Conservation (phyloP, 2,888 invertebrate species). For the Mythimna ferrago region DNA sequence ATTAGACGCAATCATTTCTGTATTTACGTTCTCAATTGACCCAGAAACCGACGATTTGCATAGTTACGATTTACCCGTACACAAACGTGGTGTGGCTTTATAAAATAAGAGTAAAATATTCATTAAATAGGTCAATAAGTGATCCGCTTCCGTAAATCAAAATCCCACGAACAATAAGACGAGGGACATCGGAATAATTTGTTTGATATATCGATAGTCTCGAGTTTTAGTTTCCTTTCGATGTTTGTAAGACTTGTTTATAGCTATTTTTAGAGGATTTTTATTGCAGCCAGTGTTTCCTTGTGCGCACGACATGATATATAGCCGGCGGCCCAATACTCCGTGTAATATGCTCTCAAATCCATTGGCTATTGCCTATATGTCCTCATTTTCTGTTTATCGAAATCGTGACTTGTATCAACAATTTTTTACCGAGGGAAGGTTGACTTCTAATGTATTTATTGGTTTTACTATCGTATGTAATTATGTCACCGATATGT, state of each 20-base stretch:
- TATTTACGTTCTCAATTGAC: slow-evolving; percentile 62
- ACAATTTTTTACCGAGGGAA: slow-evolving; percentile 67
- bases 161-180: slow-evolving; percentile 33
- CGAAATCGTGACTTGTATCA: slow-evolving; percentile 83
- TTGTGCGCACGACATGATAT: slow-evolving; percentile 75
- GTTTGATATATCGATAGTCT: slow-evolving; percentile 62
- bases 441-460: slow-evolving; percentile 60
- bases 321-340: slow-evolving; percentile 72
- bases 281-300: slow-evolving; percentile 74
- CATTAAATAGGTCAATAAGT: slow-evolving; percentile 41
- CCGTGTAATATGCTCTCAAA: slow-evolving; percentile 74
- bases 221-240: slow-evolving; percentile 53
- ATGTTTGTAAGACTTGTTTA: slow-evolving; percentile 71
- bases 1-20: slow-evolving; percentile 59
- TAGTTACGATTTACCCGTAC: slow-evolving; percentile 47
- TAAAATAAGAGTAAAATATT: slow-evolving; percentile 39
- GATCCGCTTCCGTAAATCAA: slow-evolving; percentile 45
- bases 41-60: slow-evolving; percentile 64
- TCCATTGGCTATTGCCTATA: slow-evolving; percentile 74
- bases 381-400: slow-evolving; percentile 80
- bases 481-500: slow-evolving; percentile 58
- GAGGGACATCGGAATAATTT: slow-evolving; percentile 40
- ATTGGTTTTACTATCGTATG: slow-evolving; percentile 64
- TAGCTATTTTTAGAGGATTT: slow-evolving; percentile 72
- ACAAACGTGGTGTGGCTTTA: slow-evolving; percentile 20